Evolutionary conservation across 2,113 vertebrate species (phyloP), one percentile per base, ranked within the genome.

Genomic region (Oncorhynchus tshawytscha): DNA sequence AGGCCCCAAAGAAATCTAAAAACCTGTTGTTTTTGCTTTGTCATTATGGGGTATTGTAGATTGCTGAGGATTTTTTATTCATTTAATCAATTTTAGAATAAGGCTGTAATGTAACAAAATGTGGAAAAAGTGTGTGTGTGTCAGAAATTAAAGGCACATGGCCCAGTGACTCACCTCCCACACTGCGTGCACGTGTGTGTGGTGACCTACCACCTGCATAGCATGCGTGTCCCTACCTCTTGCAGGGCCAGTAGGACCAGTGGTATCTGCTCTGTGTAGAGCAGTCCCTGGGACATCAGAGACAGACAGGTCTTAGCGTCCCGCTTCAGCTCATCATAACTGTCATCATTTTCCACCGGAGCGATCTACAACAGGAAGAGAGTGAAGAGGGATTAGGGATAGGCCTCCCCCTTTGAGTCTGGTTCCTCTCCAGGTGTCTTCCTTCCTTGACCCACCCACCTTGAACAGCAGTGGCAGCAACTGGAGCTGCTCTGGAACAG

Each of bases 341-440:
- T 98, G 86, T 96, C 96, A 80, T 99, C 97, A 5, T 98, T 99
- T 91, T 99, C 97, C 48, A 99, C 97, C 0, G 97, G 97, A 76
- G 97, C 97, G 82, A 99, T 99, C 97, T 99, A 45, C 39, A 45
- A 45, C 2, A 45, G 39, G 39, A 45, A 45, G 84, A 18, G n/a
- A 49, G 29, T 11, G 8, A 45, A 45, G 9, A 11, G 39, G 39
- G 39, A 9, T 45, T 45, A 45, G 18, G 22, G 15, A 68, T 13
- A 22, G 64, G 13, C 20, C n/a, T 25, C 20, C 29, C 4, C 7
- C 22, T 9, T 2, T 11, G 49, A 51, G 24, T 76, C 71, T 15
- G 13, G 1, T 29, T 54, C 39, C 51, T 54, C 51, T 54, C 15
- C 12, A 54, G 51, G 51, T 54, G 16, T 54, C 12, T 54, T 54